Conservation (phyloP, 1,140 invertebrate genomes). For the Thalassaphorura encarpata region DNA sequence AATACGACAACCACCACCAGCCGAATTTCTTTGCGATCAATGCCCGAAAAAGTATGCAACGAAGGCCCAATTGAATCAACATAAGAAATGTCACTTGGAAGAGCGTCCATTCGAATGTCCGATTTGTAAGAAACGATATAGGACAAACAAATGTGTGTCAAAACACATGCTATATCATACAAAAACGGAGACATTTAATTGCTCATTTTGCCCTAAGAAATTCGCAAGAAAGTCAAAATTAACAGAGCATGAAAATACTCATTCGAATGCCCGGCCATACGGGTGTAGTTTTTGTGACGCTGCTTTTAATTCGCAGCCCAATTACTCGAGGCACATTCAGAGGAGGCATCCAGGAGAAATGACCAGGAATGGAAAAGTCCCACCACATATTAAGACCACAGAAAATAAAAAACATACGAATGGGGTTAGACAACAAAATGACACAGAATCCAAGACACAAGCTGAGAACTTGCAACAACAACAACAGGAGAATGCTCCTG, state of each 20-base stretch:
- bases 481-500: too few species aligned
- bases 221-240: conserved; percentile 23
- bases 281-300: conserved; percentile 47
- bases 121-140: conserved; percentile 24
- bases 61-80: conserved; percentile 15
- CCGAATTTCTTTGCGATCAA: neutral
- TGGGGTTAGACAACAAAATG: too few species aligned
- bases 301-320: conserved; percentile 47
- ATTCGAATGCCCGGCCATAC: conserved; percentile 45
- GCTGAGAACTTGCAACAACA: too few species aligned
- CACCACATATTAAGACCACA: too few species aligned
- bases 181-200: conserved; percentile 13
- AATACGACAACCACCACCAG: neutral
- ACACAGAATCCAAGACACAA: too few species aligned
- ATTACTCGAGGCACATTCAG: conserved; percentile 47
- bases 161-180: conserved; percentile 18
- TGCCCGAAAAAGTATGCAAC: neutral
- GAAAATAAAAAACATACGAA: too few species aligned
- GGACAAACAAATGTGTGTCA: conserved; percentile 6
- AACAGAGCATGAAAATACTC: conserved; percentile 44
- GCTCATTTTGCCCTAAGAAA: conserved; percentile 9
- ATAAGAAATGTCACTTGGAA: conserved; percentile 21
- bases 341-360: conserved; percentile 38
- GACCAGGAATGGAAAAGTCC: conserved; percentile 11
- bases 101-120: conserved; percentile 16